Evolutionary conservation across 2,113 vertebrate genomes (phyloP).

Genomic region (Phalacrocorax aristotelis): DNA sequence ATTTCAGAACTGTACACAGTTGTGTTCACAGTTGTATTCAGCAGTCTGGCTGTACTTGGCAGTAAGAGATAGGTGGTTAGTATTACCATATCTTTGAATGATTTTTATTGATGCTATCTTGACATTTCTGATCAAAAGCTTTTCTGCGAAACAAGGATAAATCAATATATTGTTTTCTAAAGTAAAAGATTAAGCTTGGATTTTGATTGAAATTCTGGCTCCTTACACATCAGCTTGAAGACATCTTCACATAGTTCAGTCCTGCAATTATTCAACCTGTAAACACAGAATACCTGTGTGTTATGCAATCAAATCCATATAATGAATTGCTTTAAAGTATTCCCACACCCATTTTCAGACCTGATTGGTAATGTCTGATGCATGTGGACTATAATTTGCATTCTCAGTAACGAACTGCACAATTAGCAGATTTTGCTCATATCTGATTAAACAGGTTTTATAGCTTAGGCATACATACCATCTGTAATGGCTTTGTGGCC

Average conservation of each 20-base stretch:
- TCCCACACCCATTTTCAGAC: slow-evolving; percentile 45
- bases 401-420: slow-evolving; percentile 9
- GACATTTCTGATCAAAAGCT: background rate
- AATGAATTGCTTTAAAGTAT: slow-evolving; percentile 16
- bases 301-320: slow-evolving; percentile 28
- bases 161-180: background rate
- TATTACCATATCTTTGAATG: background rate
- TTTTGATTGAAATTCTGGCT: background rate
- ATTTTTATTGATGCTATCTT: background rate
- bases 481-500: slow-evolving; percentile 14
- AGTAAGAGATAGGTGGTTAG: background rate
- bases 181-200: background rate
- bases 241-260: background rate
- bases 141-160: background rate
- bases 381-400: slow-evolving; percentile 23
- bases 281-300: background rate
- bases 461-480: background rate
- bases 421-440: slow-evolving; percentile 35
- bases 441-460: slow-evolving; percentile 27
- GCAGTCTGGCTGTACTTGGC: background rate
- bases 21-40: background rate
- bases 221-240: background rate
- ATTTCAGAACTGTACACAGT: background rate
- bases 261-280: background rate
- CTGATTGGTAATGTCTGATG: slow-evolving; percentile 9